phyloP scores from a whole-genome alignment of 2,797 vertebrate genomes.

The Chrosomus eos region DNA sequence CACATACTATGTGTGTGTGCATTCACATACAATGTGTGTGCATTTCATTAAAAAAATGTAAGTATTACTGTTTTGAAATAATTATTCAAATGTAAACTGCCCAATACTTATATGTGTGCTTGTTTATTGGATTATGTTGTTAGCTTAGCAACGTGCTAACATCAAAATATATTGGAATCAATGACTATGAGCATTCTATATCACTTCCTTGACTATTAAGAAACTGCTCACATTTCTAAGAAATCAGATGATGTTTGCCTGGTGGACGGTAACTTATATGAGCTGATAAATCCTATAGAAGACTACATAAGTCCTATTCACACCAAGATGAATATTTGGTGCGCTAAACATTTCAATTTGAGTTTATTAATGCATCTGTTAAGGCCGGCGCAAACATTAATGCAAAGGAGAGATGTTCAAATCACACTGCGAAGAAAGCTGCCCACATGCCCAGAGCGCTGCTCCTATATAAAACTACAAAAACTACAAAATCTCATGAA shows the following conservation, averaged over 20 bases:
- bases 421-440: neutral
- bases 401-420: neutral
- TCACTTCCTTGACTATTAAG: neutral
- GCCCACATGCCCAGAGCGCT: neutral
- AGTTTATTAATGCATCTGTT: neutral
- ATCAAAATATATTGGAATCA: neutral
- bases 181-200: neutral
- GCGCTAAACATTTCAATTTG: neutral
- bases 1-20: no score
- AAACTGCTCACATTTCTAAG: no score
- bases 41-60: no score
- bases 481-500: no score
- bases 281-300: neutral
- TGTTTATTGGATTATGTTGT: neutral
- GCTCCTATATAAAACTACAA: neutral
- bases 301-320: neutral
- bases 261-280: neutral
- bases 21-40: no score
- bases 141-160: neutral
- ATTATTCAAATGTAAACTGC: no score
- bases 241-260: neutral
- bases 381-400: neutral
- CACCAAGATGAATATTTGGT: neutral
- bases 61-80: no score
- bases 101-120: no score